These are phyloP conservation scores for Graphium colonna DNA, from an alignment of 2,888 invertebrate genomes.

Conservation along the genomic window DNA sequence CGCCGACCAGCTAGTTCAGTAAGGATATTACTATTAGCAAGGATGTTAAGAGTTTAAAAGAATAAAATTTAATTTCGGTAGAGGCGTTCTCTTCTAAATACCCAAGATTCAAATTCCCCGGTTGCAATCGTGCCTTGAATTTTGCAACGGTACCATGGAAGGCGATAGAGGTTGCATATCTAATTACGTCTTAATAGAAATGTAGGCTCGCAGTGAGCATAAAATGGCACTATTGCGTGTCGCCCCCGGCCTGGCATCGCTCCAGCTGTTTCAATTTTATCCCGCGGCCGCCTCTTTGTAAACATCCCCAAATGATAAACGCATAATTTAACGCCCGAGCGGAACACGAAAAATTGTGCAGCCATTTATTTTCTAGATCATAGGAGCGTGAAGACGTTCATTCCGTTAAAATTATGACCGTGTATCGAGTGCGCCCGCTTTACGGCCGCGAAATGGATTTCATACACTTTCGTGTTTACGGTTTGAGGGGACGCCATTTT, in stretches of 20 bases:
- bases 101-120: too few species aligned
- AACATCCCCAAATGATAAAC: conserved; percentile 78
- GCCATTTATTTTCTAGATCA: conserved; percentile 64
- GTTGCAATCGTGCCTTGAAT: too few species aligned
- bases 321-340: conserved; percentile 71
- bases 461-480: conserved; percentile 21
- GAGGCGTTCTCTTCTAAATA: too few species aligned
- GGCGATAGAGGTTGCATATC: conserved; percentile 12
- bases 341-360: conserved; percentile 69
- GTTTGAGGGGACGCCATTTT: background rate
- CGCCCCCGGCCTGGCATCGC: conserved; percentile 56
- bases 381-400: conserved; percentile 59
- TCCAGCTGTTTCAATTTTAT: conserved; percentile 78
- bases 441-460: conserved; percentile 26
- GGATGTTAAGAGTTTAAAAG: too few species aligned
- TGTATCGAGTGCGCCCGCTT: conserved; percentile 38
- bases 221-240: conserved; percentile 42
- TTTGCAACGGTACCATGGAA: background rate
- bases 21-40: too few species aligned
- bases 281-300: conserved; percentile 64
- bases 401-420: conserved; percentile 55
- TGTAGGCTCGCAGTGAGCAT: conserved; percentile 28
- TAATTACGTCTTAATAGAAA: conserved; percentile 36
- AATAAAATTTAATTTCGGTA: too few species aligned
- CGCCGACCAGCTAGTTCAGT: too few species aligned